Conservation (phyloP, 2,888 invertebrate species). For the Scaptomyza caliginosa region DNA sequence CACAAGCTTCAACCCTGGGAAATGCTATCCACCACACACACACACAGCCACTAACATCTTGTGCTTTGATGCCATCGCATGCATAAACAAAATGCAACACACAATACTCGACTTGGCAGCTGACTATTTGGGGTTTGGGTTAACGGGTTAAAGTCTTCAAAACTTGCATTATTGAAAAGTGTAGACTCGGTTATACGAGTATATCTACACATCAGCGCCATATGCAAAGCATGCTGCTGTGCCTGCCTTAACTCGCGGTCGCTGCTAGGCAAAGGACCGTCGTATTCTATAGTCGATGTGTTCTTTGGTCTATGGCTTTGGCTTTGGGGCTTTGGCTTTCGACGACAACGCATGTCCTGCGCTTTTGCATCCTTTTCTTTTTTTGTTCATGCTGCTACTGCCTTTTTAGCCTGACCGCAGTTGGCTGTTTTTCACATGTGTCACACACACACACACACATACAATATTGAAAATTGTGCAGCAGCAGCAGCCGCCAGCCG, state of each 20-base stretch:
- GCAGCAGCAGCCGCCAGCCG: conserved; percentile 10
- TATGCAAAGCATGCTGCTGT: conserved; percentile 35
- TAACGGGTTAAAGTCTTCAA: conserved; percentile 36
- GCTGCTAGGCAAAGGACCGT: conserved; percentile 26
- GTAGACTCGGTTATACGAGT: conserved; percentile 26
- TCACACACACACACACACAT: conserved; percentile 34
- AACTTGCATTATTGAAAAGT: conserved; percentile 73
- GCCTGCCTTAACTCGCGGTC: conserved; percentile 10
- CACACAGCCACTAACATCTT: conserved; percentile 25
- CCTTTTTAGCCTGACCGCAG: conserved; percentile 5
- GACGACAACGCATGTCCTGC: conserved; percentile 65
- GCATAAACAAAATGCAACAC: conserved; percentile 75
- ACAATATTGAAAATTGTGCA: conserved; percentile 69
- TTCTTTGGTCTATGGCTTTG: conserved; percentile 47
- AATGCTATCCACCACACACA: not conserved
- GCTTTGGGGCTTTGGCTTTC: conserved; percentile 56
- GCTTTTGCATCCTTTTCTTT: not conserved
- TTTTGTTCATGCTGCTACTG: not conserved
- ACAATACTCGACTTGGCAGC: conserved; percentile 52
- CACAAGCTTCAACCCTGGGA: conserved; percentile 3
- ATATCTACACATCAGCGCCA: conserved; percentile 4
- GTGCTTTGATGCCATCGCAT: conserved; percentile 64
- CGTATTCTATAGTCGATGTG: no score
- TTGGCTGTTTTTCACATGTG: conserved; percentile 61
- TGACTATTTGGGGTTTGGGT: not conserved